Base-by-base conservation (phyloP, 2,113 vertebrate species). In the Danio rerio region DNA sequence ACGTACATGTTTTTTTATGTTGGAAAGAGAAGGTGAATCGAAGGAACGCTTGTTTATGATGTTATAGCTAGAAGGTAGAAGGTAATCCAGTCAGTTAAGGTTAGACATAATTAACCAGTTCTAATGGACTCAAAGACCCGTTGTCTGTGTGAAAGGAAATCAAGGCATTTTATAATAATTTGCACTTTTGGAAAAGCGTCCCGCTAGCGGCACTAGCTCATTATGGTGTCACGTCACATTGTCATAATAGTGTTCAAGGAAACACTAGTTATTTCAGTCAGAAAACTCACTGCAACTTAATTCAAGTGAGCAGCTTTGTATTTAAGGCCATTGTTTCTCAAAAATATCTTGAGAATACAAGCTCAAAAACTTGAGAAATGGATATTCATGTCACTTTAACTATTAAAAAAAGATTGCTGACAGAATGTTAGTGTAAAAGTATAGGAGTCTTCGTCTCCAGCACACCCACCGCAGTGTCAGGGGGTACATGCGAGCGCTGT, bases 1-100 rank as follows among this genome's bases (percentile, higher is more conserved):
- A 72, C 8, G 73, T 84, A 63, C 18, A 78, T 63, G 84, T 84
- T 66, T 87, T 74, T 81, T 75, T 74, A 78, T 86, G 85, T 87
- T 87, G 86, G 40, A 62, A 58, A 83, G 61, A 53, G 80, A 81
- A 61, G 63, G 88, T 65, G 75, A 88, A 85, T 84, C 76, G 82
- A 49, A 50, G 73, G 82, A 78, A 78, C 77, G 75, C 56, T 80
- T 16, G 71, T 78, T 8, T 43, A 65, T 82, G 16, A 45, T 59
- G 74, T 42, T 31, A n/a, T n/a, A n/a, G n/a, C n/a, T n/a, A n/a
- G 80, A 73, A 86, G 12, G 12, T 71, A 55, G 63, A 62, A 43
- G 13, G 15, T 56, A 20, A 63, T 20, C 42, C 52, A 74, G 66
- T 81, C 72, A 53, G 72, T 56, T 78, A 20, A 42, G 40, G 53